Base-by-base conservation (phyloP, 2,888 invertebrate species). In the Tanytarsus gracilentus region DNA sequence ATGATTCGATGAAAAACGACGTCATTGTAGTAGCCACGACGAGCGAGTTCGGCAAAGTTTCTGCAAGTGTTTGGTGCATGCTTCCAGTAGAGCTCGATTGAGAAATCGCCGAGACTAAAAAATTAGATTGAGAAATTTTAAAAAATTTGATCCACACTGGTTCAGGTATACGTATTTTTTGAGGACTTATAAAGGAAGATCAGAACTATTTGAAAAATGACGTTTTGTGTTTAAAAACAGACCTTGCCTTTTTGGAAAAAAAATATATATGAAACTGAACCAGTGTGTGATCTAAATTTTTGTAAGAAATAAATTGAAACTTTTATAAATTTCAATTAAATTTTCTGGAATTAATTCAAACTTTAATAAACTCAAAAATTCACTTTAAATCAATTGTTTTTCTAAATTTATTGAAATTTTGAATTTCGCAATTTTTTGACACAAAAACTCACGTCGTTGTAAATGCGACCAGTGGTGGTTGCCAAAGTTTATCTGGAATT, bases 1-100 rank as follows among this genome's bases (percentile, higher is more conserved):
- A 99, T 97, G 39, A 99, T 87, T 66, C 99, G 79, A 72, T 99
- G 99, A 72, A 99, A 98, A 67, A 93, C 87, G 3, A 95, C 91
- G 64, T 88, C 90, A 73, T 96, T 95, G 72, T 96, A 99, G 74
- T 97, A 99, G 18, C 95, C 96, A 67, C 97, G 78, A 62, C 94
- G 78, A 0, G 89, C 80, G 25, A 99, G 76, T 73, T 99, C 98
- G 62, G 96, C 96, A 75, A 99, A 98, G 72, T 99, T 99, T 68
- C 92, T 79, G 67, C 99, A 99, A 0, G 98, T 97, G 65, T 85
- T 83, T n/a, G 98, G 98, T 0, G 98, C 87, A 71, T 99, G 97
- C 71, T 93, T 91, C 99, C 99, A 99, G 70, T 99, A 99, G 64
- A 99, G 78, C 74, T 99, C 98, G 52, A 98, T 76, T 0, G 84